phyloP scores from a whole-genome alignment of 2,888 invertebrate species.

The Fabriciana adippe region DNA sequence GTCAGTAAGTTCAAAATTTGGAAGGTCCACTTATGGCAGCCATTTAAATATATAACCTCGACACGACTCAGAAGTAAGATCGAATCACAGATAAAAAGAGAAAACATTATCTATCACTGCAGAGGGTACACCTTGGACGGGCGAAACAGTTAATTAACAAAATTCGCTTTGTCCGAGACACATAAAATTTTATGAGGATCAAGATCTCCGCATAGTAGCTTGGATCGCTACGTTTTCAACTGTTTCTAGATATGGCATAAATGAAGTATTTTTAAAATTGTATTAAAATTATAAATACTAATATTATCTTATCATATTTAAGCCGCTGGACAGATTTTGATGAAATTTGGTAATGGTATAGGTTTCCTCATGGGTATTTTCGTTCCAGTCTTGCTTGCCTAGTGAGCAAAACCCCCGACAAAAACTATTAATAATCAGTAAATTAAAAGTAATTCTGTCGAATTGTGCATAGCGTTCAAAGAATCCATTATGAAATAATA shows the following conservation, averaged over 20 bases:
- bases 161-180: slow-evolving; percentile 79
- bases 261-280: too few relatives aligned
- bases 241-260: slow-evolving; percentile 41
- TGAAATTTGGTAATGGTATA: too few relatives aligned
- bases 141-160: slow-evolving; percentile 77
- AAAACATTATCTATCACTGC: slow-evolving; percentile 71
- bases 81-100: slow-evolving; percentile 58
- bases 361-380: too few relatives aligned
- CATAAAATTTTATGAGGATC: slow-evolving; percentile 82
- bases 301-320: too few relatives aligned
- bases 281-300: neutral
- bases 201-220: slow-evolving; percentile 67
- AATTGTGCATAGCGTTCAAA: too few relatives aligned
- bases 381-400: too few relatives aligned
- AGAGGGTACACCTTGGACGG: slow-evolving; percentile 56
- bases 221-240: slow-evolving; percentile 51
- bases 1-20: slow-evolving; percentile 22
- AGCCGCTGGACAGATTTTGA: too few relatives aligned
- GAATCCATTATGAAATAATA: too few relatives aligned
- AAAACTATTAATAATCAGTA: too few relatives aligned
- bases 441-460: too few relatives aligned
- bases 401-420: too few relatives aligned
- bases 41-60: slow-evolving; percentile 42
- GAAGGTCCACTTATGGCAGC: slow-evolving; percentile 39
- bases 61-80: slow-evolving; percentile 60